Evolutionary conservation across 2,888 invertebrate genomes (phyloP).

Genomic region (Seladonia tumulorum): DNA sequence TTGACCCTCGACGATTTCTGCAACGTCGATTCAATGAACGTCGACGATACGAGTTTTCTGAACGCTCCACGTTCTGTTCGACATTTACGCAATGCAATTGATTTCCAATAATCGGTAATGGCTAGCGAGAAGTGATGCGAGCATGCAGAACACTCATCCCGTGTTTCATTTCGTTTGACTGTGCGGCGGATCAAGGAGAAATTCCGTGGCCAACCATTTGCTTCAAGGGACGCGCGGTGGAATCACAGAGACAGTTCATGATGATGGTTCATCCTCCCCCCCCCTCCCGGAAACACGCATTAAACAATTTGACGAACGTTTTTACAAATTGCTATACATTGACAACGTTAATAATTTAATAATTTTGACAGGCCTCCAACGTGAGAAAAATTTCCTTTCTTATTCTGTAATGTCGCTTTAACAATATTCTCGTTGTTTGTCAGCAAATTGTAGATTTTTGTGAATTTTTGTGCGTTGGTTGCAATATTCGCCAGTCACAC

Average conservation of each 20-base stretch:
- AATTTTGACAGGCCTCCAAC: background rate
- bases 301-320: background rate
- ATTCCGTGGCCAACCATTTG: slow-evolving; percentile 25
- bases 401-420: background rate
- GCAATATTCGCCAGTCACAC: background rate
- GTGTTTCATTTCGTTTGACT: slow-evolving; percentile 74
- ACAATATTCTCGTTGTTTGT: background rate
- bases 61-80: slow-evolving; percentile 62
- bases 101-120: slow-evolving; percentile 73
- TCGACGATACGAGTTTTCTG: slow-evolving; percentile 26
- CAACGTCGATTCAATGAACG: slow-evolving; percentile 12
- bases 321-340: background rate
- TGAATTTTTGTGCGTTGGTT: background rate
- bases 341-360: background rate
- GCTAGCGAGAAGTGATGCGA: slow-evolving; percentile 44
- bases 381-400: too few species aligned
- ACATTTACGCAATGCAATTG: slow-evolving; percentile 73
- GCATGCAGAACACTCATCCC: slow-evolving; percentile 74
- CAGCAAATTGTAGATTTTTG: background rate
- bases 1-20: background rate
- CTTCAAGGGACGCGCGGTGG: slow-evolving; percentile 17
- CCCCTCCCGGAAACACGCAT: background rate
- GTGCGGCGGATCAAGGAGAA: slow-evolving; percentile 70
- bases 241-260: slow-evolving; percentile 48
- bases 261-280: slow-evolving; percentile 51